Conservation (phyloP, 2,888 invertebrate species). For the Cartodere bifasciata region DNA sequence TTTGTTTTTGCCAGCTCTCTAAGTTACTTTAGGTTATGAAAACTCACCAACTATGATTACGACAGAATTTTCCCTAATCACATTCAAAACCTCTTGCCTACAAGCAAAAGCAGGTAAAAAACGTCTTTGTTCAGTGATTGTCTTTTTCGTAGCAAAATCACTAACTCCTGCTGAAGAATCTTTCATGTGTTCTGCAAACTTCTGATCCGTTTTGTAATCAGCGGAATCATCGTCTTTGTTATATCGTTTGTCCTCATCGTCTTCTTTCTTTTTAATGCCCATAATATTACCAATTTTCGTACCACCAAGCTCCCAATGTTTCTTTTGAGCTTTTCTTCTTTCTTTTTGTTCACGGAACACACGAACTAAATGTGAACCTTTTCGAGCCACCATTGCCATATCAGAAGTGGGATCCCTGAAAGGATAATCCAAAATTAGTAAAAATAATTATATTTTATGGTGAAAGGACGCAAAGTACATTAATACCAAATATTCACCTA, state of each 20-base stretch:
- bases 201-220: slow-evolving; percentile 87
- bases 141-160: slow-evolving; percentile 77
- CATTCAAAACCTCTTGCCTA: slow-evolving; percentile 80
- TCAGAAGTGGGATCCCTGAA: slow-evolving; percentile 87
- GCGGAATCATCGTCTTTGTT: slow-evolving; percentile 57
- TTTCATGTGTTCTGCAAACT: slow-evolving; percentile 91
- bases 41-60: slow-evolving; percentile 78
- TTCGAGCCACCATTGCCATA: slow-evolving; percentile 91
- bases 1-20: too few relatives aligned
- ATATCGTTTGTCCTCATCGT: slow-evolving; percentile 55
- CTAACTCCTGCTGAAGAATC: slow-evolving; percentile 54
- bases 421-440: slow-evolving; percentile 6
- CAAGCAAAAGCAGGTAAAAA: slow-evolving; percentile 93
- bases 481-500: slow-evolving; percentile 32
- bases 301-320: slow-evolving; percentile 98
- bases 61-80: slow-evolving; percentile 85
- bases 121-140: slow-evolving; percentile 76
- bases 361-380: slow-evolving; percentile 84
- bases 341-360: slow-evolving; percentile 93
- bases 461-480: slow-evolving; percentile 1
- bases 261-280: slow-evolving; percentile 78
- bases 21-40: too few relatives aligned
- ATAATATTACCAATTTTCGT: slow-evolving; percentile 93
- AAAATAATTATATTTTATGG: neutral
- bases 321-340: slow-evolving; percentile 90